phyloP scores from a whole-genome alignment of 2,113 vertebrate genomes.

The Melanerpes aurifrons region DNA sequence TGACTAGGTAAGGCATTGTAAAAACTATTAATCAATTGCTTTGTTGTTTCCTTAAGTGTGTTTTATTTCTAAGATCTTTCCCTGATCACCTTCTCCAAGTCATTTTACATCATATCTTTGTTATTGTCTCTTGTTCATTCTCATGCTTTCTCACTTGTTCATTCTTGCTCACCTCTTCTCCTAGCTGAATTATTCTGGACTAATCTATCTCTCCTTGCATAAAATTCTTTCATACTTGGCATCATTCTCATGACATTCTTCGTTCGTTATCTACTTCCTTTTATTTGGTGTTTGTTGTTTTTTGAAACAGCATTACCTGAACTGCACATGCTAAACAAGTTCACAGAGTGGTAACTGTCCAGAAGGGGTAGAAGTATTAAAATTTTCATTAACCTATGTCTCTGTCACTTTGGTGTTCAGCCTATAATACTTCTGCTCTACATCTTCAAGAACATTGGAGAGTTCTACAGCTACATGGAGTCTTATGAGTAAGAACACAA shows the following conservation, averaged over 20 bases:
- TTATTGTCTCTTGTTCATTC: neutral
- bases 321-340: neutral
- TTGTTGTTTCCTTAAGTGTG: neutral
- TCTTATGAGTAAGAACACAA: neutral
- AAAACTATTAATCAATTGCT: neutral
- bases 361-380: neutral
- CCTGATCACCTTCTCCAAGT: neutral
- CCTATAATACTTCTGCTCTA: neutral
- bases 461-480: neutral
- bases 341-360: neutral
- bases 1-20: neutral
- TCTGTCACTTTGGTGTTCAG: neutral
- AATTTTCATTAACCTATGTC: neutral
- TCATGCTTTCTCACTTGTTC: neutral
- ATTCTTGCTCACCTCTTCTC: neutral
- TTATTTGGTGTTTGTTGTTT: neutral
- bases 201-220: neutral
- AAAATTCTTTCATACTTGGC: neutral
- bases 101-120: neutral
- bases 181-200: neutral
- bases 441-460: neutral
- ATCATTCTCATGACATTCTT: neutral
- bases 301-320: neutral
- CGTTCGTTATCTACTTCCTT: neutral
- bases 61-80: neutral